Evolutionary conservation across 2,113 vertebrate species (phyloP).

Genomic region (Mesitornis unicolor): DNA sequence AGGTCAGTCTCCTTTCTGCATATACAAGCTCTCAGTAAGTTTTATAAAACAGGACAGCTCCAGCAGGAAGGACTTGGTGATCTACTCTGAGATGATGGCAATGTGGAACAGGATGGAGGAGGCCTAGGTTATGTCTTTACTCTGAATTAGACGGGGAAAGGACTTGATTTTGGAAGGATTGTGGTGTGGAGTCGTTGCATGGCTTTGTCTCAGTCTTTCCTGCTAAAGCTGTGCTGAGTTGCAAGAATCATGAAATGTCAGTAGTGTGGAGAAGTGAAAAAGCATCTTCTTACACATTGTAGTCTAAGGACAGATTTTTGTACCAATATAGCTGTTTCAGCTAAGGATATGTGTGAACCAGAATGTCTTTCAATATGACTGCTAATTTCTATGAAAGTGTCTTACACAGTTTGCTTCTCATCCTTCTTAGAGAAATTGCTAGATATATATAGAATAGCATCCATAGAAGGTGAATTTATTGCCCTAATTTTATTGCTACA

Average conservation of each 20-base stretch:
- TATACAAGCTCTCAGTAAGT: neutral
- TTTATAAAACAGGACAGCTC: neutral
- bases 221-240: neutral
- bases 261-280: neutral
- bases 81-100: neutral
- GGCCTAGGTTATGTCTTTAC: neutral
- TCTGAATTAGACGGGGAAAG: neutral
- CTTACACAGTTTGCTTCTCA: neutral
- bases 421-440: neutral
- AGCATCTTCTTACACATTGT: neutral
- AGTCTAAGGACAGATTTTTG: neutral
- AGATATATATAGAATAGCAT: neutral
- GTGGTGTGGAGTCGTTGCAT: fast-evolving
- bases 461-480: neutral
- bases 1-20: neutral
- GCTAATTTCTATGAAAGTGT: neutral
- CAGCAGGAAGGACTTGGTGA: neutral
- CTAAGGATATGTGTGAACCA: neutral
- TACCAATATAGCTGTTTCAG: neutral
- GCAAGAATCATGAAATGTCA: neutral
- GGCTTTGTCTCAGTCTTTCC: neutral
- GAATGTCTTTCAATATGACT: neutral
- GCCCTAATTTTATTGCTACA: neutral
- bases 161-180: neutral
- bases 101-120: neutral